A percentile compares a stretch with the other conserved stretches of the same genome.
phyloP scores from a whole-genome alignment of 2,113 vertebrate species.

The Catharus minimus region DNA sequence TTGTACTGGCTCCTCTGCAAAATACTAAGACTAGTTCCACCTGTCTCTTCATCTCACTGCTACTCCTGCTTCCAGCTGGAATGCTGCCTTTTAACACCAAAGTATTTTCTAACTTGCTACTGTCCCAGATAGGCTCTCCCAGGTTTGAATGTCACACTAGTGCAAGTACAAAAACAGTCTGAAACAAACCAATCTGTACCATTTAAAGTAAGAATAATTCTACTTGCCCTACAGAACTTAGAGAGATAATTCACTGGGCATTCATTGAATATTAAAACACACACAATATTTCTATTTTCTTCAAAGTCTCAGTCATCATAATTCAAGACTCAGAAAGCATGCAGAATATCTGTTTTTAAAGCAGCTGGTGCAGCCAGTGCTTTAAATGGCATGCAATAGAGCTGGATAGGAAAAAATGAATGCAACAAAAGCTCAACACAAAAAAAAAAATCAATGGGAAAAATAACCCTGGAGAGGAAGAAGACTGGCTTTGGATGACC shows the following conservation, averaged over 20 bases:
- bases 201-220: not conserved
- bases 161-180: not conserved
- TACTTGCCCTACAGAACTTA: not conserved
- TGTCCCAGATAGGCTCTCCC: not conserved
- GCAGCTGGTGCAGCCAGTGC: not conserved
- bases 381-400: not conserved
- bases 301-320: not conserved
- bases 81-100: not conserved
- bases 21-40: not conserved
- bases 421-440: not conserved
- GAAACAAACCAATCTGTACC: not conserved
- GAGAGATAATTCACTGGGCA: not conserved
- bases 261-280: not conserved
- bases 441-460: not conserved
- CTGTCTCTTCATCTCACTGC: not conserved
- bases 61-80: not conserved
- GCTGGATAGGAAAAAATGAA: not conserved
- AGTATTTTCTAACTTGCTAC: not conserved
- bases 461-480: not conserved
- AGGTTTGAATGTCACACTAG: not conserved
- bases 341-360: not conserved
- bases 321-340: not conserved
- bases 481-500: not conserved
- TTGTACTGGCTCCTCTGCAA: not conserved
- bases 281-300: not conserved